Conservation (phyloP, 2,888 invertebrate genomes). For the Patella pellucida region DNA sequence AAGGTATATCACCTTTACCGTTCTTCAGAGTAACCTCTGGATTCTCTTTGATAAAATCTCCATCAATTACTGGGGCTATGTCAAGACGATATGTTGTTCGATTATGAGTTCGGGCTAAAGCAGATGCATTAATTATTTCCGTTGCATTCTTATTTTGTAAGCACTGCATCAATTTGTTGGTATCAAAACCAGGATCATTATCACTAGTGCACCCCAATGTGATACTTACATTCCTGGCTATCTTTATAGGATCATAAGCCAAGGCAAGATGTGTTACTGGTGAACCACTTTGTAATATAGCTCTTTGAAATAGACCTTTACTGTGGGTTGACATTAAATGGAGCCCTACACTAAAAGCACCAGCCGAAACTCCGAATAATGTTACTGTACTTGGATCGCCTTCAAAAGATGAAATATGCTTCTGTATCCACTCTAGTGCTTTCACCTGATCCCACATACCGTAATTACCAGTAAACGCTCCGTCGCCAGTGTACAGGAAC, state of each 20-base stretch:
- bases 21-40: slow-evolving; percentile 19
- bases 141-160: slow-evolving; percentile 39
- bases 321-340: slow-evolving; percentile 85
- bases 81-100: slow-evolving; percentile 22
- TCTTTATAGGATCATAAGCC: slow-evolving; percentile 92
- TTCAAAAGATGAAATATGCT: slow-evolving; percentile 50
- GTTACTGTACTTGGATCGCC: slow-evolving; percentile 91
- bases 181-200: slow-evolving; percentile 77
- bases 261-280: slow-evolving; percentile 75
- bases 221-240: slow-evolving; percentile 72
- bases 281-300: slow-evolving; percentile 88
- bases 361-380: slow-evolving; percentile 94
- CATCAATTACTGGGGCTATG: slow-evolving; percentile 29
- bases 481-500: slow-evolving; percentile 48
- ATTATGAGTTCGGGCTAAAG: slow-evolving; percentile 18
- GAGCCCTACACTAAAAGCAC: slow-evolving; percentile 87
- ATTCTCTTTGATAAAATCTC: slow-evolving; percentile 21
- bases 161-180: slow-evolving; percentile 71
- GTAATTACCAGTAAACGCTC: slow-evolving; percentile 79
- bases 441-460: slow-evolving; percentile 93
- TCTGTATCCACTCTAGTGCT: slow-evolving; percentile 77
- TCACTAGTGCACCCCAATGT: background rate
- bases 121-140: slow-evolving; percentile 38
- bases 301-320: slow-evolving; percentile 81
- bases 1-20: slow-evolving; percentile 76